phyloP scores from a whole-genome alignment of 2,113 vertebrate species.

The Phoxinus phoxinus region DNA sequence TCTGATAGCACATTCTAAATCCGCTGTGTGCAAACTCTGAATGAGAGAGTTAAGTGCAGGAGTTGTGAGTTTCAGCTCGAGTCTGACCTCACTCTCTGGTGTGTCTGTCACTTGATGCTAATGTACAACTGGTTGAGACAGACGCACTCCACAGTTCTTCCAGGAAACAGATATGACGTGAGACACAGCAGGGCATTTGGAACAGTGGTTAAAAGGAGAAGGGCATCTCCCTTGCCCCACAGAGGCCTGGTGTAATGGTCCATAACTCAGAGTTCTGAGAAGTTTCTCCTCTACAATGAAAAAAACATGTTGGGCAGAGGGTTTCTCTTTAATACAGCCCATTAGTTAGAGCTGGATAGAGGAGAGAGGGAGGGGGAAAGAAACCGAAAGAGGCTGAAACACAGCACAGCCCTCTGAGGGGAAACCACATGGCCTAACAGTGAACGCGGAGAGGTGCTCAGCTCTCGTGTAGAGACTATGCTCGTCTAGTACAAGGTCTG shows the following conservation, averaged over 20 bases:
- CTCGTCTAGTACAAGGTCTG: neutral
- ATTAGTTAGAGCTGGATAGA: conserved; percentile 40
- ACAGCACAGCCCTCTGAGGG: neutral
- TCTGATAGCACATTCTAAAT: neutral
- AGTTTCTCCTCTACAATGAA: conserved; percentile 19
- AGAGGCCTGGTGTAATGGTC: conserved; percentile 42
- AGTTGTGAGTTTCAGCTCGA: neutral
- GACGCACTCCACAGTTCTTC: neutral
- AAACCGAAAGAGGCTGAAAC: conserved; percentile 34
- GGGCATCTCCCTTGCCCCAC: neutral
- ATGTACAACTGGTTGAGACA: neutral
- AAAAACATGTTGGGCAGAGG: conserved; percentile 17
- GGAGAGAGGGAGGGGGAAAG: neutral
- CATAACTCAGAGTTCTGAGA: conserved; percentile 1
- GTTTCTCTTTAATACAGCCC: conserved; percentile 26
- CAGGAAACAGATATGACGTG: neutral
- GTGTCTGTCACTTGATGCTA: neutral
- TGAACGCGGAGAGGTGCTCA: conserved; percentile 3
- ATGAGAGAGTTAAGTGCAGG: neutral
- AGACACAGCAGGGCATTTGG: neutral
- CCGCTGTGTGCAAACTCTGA: neutral
- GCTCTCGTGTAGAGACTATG: neutral
- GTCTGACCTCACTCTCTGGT: neutral
- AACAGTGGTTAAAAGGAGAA: neutral
- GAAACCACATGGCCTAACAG: neutral